Evolutionary conservation across 1,140 invertebrate species (phyloP), one percentile per base, ranked within the genome.

Genomic region (Choristoneura fumiferana): DNA sequence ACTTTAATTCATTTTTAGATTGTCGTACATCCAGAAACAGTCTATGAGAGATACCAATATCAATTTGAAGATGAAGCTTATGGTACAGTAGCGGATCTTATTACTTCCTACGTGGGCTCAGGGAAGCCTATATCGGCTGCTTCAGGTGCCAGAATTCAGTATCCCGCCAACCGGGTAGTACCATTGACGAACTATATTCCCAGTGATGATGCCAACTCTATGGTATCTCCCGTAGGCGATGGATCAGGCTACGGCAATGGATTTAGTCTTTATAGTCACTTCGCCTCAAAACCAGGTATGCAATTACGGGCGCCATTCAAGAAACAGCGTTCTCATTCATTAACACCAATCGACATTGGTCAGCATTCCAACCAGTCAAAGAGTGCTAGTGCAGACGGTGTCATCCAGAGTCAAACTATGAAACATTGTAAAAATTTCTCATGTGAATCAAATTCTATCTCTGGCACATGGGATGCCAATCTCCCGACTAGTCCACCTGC

Each of bases 31-130:
- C 95, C 94, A 0, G 96, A 96, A 72, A 98, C 96, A 0, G 96
- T 98, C 1, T 97, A 98, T 79, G 96, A 98, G 83, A 91, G 95
- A 65, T 94, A 97, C 5, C 96, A 97, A 72, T 98, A 96, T 86
- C 95, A 97, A 75, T 97, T 99, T 77, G 98, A 99, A 89, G 96
- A 97, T 68, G 97, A 98, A 73, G 94, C 95, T 0, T 98, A 97
- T 73, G 95, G 97, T 73, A 97, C 96, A 1, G 96, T 99, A 8
- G 95, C 97, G 0, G 96, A 98, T 84, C 91, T 99, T 18, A 97
- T 99, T 62, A 97, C 96, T 1, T 98, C 95, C 60, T 98, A 99
- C 79, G 96, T 98, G n/a, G 95, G 96, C 0, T 97, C 95, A 36
- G 95, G 95, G 17, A 91, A 91, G 78, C 94, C 96, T 0, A 96